A percentile compares a stretch with the other conserved stretches of the same genome.
These are phyloP conservation scores for Galeopterus variegatus DNA, from an alignment of 2,113 vertebrate species.

Conservation along the genomic window DNA sequence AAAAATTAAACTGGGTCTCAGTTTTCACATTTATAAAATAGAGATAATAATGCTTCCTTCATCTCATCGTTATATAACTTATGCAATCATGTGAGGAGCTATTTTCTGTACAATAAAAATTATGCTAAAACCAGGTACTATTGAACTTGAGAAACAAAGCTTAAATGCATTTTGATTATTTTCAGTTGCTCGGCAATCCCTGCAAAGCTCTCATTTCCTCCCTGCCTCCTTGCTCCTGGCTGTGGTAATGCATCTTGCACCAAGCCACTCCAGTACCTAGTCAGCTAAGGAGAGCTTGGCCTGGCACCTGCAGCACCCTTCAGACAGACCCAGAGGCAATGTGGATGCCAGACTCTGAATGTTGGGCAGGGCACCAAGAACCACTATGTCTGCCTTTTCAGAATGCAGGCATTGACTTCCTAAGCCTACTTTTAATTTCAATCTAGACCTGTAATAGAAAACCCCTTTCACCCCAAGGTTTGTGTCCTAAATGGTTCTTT, in stretches of 20 bases:
- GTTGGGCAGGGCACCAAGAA: neutral
- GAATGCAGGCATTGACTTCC: neutral
- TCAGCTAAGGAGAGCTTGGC: neutral
- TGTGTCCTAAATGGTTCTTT: neutral
- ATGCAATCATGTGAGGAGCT: neutral
- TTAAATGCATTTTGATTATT: neutral
- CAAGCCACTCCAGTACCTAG: neutral
- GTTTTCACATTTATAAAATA: constrained; percentile 21
- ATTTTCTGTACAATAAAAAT: constrained; percentile 39
- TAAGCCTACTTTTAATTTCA: neutral
- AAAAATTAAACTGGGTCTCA: constrained; percentile 13
- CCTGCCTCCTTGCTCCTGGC: neutral
- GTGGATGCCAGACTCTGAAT: neutral
- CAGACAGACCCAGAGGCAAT: neutral
- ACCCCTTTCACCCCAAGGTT: neutral
- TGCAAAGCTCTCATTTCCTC: neutral
- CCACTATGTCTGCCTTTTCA: neutral
- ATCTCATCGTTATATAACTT: neutral
- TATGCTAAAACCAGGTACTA: neutral
- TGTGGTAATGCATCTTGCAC: neutral
- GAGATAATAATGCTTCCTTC: neutral
- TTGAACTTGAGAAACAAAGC: neutral
- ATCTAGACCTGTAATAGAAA: neutral
- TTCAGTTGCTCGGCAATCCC: neutral
- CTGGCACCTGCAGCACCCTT: neutral